Conservation (phyloP, 2,888 invertebrate species). For the Syritta pipiens region DNA sequence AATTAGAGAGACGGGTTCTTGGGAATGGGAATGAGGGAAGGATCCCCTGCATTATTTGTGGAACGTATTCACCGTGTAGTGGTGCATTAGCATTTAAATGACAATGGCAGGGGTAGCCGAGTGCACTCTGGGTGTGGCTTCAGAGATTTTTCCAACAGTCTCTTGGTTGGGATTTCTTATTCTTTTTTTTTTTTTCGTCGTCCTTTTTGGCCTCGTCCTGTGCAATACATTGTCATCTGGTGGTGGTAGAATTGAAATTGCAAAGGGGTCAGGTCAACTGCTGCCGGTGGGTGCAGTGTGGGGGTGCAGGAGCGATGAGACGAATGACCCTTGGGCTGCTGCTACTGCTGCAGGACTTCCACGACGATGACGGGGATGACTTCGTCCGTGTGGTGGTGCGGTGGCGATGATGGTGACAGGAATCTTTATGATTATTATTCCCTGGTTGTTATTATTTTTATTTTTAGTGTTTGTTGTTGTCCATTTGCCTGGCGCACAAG, state of each 20-base stretch:
- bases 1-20: slow-evolving; percentile 34
- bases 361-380: slow-evolving; percentile 7
- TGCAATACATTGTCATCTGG: slow-evolving; percentile 60
- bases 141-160: slow-evolving; percentile 51
- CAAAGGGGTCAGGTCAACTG: slow-evolving; percentile 21
- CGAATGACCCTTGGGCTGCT: slow-evolving; percentile 61
- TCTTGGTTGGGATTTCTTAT: slow-evolving; percentile 4
- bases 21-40: slow-evolving; percentile 1
- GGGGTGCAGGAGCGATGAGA: slow-evolving; percentile 49
- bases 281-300: slow-evolving; percentile 27
- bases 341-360: slow-evolving; percentile 31
- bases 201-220: slow-evolving; percentile 7
- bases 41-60: slow-evolving; percentile 64
- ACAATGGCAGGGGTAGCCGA: slow-evolving; percentile 47
- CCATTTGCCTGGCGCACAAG: slow-evolving; percentile 45
- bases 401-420: slow-evolving; percentile 59
- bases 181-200: slow-evolving; percentile 27
- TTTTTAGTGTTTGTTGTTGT: slow-evolving; percentile 52
- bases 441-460: slow-evolving; percentile 54
- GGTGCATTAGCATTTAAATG: slow-evolving; percentile 69
- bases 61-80: slow-evolving; percentile 67
- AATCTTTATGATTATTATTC: slow-evolving; percentile 65
- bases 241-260: slow-evolving; percentile 55
- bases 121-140: slow-evolving; percentile 65
- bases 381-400: slow-evolving; percentile 29